Evolutionary conservation across 2,113 vertebrate species (phyloP), one percentile per base, ranked within the genome.

Genomic region (Copsychus sechellarum): DNA sequence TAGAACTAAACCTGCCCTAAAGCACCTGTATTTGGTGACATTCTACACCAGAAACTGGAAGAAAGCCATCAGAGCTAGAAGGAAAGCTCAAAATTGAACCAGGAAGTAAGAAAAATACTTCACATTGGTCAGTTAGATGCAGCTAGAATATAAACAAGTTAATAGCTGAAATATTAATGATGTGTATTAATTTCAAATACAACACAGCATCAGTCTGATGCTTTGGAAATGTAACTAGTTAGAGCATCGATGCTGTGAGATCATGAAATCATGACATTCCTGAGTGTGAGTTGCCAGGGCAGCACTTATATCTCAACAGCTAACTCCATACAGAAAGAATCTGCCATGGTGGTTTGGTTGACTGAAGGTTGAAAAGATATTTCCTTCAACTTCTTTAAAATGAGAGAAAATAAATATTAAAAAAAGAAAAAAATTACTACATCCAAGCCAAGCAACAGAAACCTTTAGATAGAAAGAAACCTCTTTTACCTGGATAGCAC

Each of bases 121-220:
- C 21, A 51, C 26, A 19, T 21, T 51, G 50, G n/a, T 80, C 66
- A 81, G n/a, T 57, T 89, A 51, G 53, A 76, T 79, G 58, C 50
- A 40, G 7, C 50, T 90, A 50, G n/a, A 86, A 92, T 80, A 85
- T 54, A 58, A 78, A 93, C 11, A 90, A 61, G 38, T 61, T 87
- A 82, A 86, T 76, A 83, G n/a, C 19, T 96, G 74, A 94, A 92
- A 85, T 88, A 88, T 90, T 83, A 77, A 93, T 88, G 9, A 33
- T 42, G 8, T 31, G 3, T 77, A 69, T 85, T 76, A 81, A 87
- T 91, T 95, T 87, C 34, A 93, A 47, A 81, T 92, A 76, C 34
- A 67, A 42, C 40, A 57, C 23, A 82, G 16, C 50, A 79, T 43
- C 78, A 47, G 43, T 6, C 25, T 54, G 58, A 42, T 70, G 31